A percentile compares a stretch with the other conserved stretches of the same genome.
Evolutionary conservation across 2,888 invertebrate genomes (phyloP).

Genomic region (Drosophila atripex): DNA sequence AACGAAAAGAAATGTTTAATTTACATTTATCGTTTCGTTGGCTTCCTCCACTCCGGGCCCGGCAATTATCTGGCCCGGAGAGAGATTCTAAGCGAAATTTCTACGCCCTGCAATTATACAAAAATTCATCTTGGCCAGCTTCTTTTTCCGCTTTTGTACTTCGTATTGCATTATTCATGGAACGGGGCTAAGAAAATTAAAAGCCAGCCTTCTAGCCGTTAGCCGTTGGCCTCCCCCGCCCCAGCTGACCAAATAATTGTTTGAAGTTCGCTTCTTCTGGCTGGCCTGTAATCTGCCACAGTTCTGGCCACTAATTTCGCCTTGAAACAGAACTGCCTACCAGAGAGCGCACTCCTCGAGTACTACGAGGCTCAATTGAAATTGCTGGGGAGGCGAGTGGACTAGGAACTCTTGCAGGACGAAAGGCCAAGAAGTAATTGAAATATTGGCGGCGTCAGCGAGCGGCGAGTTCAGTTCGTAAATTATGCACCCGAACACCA

Average conservation of each 20-base stretch:
- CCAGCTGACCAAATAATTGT: conserved; percentile 68
- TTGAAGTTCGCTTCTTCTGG: conserved; percentile 61
- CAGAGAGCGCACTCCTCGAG: conserved; percentile 25
- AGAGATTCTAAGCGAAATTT: conserved; percentile 49
- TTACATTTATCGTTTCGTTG: conserved; percentile 37
- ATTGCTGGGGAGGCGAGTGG: conserved; percentile 11
- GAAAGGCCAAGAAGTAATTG: conserved; percentile 56
- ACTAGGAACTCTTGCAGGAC: neutral
- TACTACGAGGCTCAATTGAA: conserved; percentile 34
- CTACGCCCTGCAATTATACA: conserved; percentile 45
- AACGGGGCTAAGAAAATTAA: conserved; percentile 49
- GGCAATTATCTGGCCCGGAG: conserved; percentile 41
- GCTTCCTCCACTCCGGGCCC: conserved; percentile 5
- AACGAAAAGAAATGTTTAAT: conserved; percentile 31
- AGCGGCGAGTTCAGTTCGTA: conserved; percentile 39
- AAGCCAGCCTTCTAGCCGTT: conserved; percentile 28
- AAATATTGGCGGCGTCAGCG: conserved; percentile 61
- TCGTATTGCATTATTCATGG: conserved; percentile 50
- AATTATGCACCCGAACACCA: conserved; percentile 49
- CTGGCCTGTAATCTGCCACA: conserved; percentile 75
- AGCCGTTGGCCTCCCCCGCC: conserved; percentile 3
- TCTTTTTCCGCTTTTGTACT: conserved; percentile 1
- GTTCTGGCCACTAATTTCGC: conserved; percentile 74
- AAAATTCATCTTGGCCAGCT: conserved; percentile 41
- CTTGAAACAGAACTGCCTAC: conserved; percentile 69